Evolutionary conservation across 1,140 invertebrate species (phyloP).

Genomic region (Himalopsyche phryganea): DNA sequence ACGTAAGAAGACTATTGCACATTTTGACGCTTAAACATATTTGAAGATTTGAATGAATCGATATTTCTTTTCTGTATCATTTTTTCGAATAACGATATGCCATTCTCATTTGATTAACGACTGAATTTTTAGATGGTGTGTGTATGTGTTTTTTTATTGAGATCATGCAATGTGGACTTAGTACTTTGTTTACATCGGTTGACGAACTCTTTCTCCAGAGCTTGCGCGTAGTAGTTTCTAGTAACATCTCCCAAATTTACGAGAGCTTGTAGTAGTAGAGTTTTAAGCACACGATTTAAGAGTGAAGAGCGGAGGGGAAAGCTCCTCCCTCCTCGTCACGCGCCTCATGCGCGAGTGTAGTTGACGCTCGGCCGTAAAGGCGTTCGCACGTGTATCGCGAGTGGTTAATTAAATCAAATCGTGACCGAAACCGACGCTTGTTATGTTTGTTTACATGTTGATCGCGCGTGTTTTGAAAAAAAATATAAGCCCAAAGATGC

Average conservation of each 20-base stretch:
- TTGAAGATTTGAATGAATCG: no score
- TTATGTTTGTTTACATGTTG: constrained; percentile 14
- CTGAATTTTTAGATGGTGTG: no score
- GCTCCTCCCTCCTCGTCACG: constrained; percentile 31
- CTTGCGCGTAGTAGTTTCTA: constrained; percentile 29
- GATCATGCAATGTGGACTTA: no score
- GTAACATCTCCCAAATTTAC: constrained; percentile 28
- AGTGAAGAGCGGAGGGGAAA: constrained; percentile 5
- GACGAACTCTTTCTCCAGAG: constrained; percentile 9
- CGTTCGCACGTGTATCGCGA: constrained; percentile 27
- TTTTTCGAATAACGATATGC: no score
- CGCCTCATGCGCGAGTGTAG: constrained; percentile 1
- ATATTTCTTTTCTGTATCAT: no score
- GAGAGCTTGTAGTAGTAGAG: constrained; percentile 25
- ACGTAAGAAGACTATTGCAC: no score
- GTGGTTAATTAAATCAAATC: background rate
- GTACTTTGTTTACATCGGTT: constrained; percentile 6
- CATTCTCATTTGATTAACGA: no score
- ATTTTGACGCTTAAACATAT: no score
- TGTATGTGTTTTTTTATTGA: no score
- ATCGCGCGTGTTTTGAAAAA: constrained; percentile 4
- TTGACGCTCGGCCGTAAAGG: constrained; percentile 10
- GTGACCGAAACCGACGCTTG: constrained; percentile 4
- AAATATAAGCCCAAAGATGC: no score
- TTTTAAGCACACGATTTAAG: background rate